phyloP scores from a whole-genome alignment of 2,797 vertebrate species.

The Amniataba percoides region DNA sequence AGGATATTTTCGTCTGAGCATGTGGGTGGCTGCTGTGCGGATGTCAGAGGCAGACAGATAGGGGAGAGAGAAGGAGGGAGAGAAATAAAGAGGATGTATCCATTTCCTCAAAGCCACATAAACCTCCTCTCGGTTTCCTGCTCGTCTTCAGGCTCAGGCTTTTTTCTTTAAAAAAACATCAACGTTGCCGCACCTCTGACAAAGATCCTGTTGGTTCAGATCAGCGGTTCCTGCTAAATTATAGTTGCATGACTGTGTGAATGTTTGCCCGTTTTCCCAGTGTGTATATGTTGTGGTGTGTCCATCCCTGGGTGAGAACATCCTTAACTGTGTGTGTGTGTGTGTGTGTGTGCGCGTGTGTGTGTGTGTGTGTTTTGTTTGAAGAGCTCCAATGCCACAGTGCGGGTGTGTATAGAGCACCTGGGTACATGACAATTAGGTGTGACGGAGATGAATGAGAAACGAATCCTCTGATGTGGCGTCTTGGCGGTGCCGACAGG shows the following conservation, averaged over 20 bases:
- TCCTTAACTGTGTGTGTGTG: slow-evolving; percentile 20
- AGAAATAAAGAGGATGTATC: slow-evolving; percentile 61
- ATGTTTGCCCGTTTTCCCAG: background rate
- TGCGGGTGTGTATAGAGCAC: slow-evolving; percentile 30
- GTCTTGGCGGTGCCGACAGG: slow-evolving; percentile 26
- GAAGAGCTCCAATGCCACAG: slow-evolving; percentile 6
- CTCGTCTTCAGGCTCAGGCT: slow-evolving; percentile 31
- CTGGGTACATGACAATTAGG: slow-evolving; percentile 39
- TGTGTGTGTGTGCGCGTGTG: slow-evolving; percentile 5
- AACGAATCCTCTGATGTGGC: slow-evolving; percentile 43
- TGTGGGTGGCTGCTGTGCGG: slow-evolving; percentile 69
- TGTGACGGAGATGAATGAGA: slow-evolving; percentile 50
- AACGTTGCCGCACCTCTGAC: slow-evolving; percentile 10
- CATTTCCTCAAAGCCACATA: slow-evolving; percentile 70
- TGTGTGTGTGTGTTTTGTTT: slow-evolving; percentile 22
- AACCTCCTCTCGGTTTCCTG: slow-evolving; percentile 46
- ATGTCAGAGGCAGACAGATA: slow-evolving; percentile 63
- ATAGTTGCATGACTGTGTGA: slow-evolving; percentile 7
- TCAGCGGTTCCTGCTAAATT: background rate
- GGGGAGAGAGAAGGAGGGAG: slow-evolving; percentile 31
- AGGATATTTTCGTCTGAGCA: slow-evolving; percentile 71
- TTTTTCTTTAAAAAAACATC: slow-evolving; percentile 12
- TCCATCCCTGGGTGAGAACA: slow-evolving; percentile 10
- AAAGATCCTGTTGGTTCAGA: slow-evolving; percentile 25
- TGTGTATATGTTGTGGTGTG: slow-evolving; percentile 20